These are phyloP conservation scores for Meteorus colon DNA, from an alignment of 2,888 invertebrate genomes.

Conservation along the genomic window DNA sequence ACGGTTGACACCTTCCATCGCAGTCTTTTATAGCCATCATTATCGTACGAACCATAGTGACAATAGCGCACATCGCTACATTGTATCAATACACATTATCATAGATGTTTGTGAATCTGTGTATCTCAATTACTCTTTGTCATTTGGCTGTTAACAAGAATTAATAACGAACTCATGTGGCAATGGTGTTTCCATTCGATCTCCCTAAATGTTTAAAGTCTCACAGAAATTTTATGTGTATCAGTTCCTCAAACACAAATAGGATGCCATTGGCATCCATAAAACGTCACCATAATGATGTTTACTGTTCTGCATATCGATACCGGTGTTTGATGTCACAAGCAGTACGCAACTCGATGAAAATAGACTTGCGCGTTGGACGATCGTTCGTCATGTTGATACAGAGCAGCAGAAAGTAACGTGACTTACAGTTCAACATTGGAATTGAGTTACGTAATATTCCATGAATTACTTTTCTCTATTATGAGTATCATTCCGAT, in stretches of 20 bases:
- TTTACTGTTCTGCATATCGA: constrained; percentile 3
- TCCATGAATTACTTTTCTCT: too few species aligned
- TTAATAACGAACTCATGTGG: not conserved
- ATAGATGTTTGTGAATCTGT: too few species aligned
- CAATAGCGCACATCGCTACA: too few species aligned
- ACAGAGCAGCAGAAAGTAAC: not conserved
- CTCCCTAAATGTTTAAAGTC: not conserved
- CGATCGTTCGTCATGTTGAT: constrained; percentile 7
- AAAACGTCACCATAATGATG: not conserved
- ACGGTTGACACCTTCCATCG: too few species aligned
- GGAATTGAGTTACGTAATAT: too few species aligned
- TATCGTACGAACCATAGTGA: too few species aligned
- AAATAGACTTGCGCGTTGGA: constrained; percentile 29
- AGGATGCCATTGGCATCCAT: not conserved
- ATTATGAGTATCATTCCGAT: too few species aligned
- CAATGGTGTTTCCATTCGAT: constrained; percentile 34
- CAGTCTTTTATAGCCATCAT: too few species aligned
- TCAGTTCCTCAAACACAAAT: not conserved
- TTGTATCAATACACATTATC: too few species aligned
- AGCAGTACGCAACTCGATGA: constrained; percentile 34
- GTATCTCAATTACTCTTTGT: too few species aligned
- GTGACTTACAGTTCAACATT: not conserved
- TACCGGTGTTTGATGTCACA: constrained; percentile 17
- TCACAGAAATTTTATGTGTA: not conserved
- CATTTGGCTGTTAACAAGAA: not conserved